A percentile compares a stretch with the other conserved stretches of the same genome.
Conservation (phyloP, 2,113 vertebrate species). For the Phalacrocorax aristotelis region DNA sequence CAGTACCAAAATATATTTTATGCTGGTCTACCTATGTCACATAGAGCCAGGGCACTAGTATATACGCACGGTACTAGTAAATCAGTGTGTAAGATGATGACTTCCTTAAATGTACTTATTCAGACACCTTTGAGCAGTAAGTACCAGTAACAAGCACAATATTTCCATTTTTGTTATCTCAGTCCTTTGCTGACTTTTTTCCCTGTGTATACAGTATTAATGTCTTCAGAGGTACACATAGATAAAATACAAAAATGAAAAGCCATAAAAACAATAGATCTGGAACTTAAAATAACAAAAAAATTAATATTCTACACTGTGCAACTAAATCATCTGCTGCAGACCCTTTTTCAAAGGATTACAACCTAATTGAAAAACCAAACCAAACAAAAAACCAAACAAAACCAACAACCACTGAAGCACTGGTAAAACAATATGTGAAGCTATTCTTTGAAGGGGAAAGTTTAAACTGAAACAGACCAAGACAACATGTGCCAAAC, state of each 20-base stretch:
- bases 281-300: background rate
- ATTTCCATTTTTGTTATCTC: slow-evolving; percentile 14
- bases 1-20: background rate
- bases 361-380: background rate
- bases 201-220: background rate
- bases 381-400: background rate
- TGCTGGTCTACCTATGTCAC: background rate
- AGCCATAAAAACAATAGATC: background rate
- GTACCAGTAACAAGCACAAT: background rate
- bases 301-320: background rate
- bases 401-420: background rate
- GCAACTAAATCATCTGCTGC: background rate
- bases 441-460: background rate
- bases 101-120: background rate
- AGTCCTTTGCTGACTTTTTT: background rate
- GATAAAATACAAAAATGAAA: background rate
- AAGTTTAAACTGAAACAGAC: background rate
- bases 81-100: background rate
- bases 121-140: background rate
- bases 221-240: background rate
- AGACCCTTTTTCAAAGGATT: background rate
- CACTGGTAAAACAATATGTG: background rate
- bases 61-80: background rate
- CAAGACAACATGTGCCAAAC: background rate
- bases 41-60: background rate